A percentile compares a stretch with the other conserved stretches of the same genome.
phyloP scores from a whole-genome alignment of 2,888 invertebrate genomes.

The Ichneumoninae sp. region DNA sequence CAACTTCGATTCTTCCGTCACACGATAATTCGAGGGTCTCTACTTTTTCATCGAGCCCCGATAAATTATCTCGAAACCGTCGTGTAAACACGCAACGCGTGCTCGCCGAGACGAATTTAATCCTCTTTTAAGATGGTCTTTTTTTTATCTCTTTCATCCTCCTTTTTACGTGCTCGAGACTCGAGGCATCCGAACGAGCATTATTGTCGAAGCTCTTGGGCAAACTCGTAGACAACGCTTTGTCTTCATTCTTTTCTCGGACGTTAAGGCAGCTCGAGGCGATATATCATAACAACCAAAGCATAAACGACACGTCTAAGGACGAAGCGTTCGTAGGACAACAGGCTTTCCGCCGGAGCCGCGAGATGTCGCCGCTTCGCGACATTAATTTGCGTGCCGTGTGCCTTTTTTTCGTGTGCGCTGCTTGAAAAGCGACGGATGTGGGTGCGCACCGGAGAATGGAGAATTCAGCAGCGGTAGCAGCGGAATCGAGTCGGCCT shows the following conservation, averaged over 20 bases:
- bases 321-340: not conserved
- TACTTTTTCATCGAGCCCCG: constrained; percentile 18
- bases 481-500: constrained; percentile 38
- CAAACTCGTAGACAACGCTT: constrained; percentile 23
- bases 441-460: constrained; percentile 49
- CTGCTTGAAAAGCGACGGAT: constrained; percentile 56
- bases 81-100: constrained; percentile 53
- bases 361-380: constrained; percentile 44
- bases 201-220: constrained; percentile 43
- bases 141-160: not conserved
- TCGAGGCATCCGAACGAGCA: constrained; percentile 30
- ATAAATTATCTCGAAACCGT: constrained; percentile 53
- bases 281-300: constrained; percentile 23
- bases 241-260: not conserved
- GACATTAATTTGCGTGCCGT: constrained; percentile 60
- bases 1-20: constrained; percentile 22
- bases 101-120: constrained; percentile 38
- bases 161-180: constrained; percentile 37
- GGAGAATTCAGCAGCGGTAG: constrained; percentile 19
- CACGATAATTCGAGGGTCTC: constrained; percentile 26
- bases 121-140: not conserved
- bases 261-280: not conserved
- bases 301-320: not conserved
- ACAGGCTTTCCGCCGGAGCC: not conserved
- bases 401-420: constrained; percentile 35